Base-by-base conservation (phyloP, 2,113 vertebrate genomes). In the Penelope pileata region DNA sequence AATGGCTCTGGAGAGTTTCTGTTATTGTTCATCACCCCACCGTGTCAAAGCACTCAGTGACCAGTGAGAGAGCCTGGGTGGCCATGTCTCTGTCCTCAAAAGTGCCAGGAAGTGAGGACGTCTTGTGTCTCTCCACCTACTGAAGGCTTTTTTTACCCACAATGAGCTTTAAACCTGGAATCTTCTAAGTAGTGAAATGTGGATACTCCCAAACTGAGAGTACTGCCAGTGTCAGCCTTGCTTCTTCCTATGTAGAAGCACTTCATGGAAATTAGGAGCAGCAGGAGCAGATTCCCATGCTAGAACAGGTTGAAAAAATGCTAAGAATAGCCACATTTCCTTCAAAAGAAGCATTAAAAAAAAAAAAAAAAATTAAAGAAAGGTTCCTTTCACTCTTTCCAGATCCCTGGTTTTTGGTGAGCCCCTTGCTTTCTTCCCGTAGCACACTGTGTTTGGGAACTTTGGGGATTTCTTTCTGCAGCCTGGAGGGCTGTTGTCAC, bases 21-120 rank as follows among this genome's bases (percentile, higher is more conserved):
- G 21, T 54, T 72, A 34, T 58, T 73, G 23, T 73, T 75, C 26
- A 24, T 96, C 93, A 94, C 79, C 72, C 78, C 94, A 94, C 67
- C 26, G 0, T 7, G 34, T 29, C 0, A 4, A 69, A 58, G 40
- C 53, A 83, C 45, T 79, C 1, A 2, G 45, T 74, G 29, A 83
- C 32, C 66, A 48, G n/a, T 62, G 36, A 78, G 29, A 42, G 27
- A 67, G 60, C 32, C 51, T 72, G 34, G 5, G 18, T 92, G 64
- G 42, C 29, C 29, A 4, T 30, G 21, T 54, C 24, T 69, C 83
- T 48, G 40, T 54, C 67, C 58, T 87, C 84, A 66, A 87, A 82
- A 89, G 42, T 4, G 7, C 15, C 66, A 62, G 89, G 86, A 91
- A 87, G n/a, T 79, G 73, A 94, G 43, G 66, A 54, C 75, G 12